Base-by-base conservation (phyloP, 2,797 vertebrate species). In the Geotrypetes seraphini region DNA sequence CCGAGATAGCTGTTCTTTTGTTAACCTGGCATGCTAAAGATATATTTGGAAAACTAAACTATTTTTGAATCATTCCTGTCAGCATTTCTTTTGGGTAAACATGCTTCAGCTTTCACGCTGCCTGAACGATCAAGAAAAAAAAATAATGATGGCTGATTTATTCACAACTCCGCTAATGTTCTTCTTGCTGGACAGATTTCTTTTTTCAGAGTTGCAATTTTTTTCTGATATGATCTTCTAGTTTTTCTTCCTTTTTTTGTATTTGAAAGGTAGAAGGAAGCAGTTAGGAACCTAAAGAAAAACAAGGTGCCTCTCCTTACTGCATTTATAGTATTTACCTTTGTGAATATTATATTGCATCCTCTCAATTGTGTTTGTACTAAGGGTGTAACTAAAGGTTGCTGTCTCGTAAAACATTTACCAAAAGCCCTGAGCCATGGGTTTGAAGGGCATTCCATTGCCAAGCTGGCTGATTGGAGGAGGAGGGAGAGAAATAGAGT, bases 321-420 rank as follows among this genome's bases (percentile, higher is more conserved):
- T 16, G 39, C 34, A 0, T 35, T 27, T 53, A 35, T 46, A 57
- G 48, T 36, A 61, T 32, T 31, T 53, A 48, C 28, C 9, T 7
- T 20, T 45, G 48, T 36, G 24, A 46, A 48, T 64, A 52, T 33
- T 35, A 66, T 40, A 12, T 47, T 72, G 53, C 69, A 59, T 63
- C 72, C 56, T 43, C 46, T 54, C 30, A 26, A 10, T 42, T 29
- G 45, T 85, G 78, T 84, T 85, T 83, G 78, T 72, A 60, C 48
- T 71, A 60, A 81, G 83, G 83, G 83, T 83, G 79, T 77, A 77
- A 77, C 80, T 16, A 27, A 20, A 22, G 58, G 33, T 70, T 56
- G 17, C 67, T 66, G 58, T 67, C 72, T 73, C 48, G 80, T 86
- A 60, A 84, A 86, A 86, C 80, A 84, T 84, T 86, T 79, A 85